Evolutionary conservation across 2,113 vertebrate species (phyloP).

Genomic region (Talpa occidentalis): DNA sequence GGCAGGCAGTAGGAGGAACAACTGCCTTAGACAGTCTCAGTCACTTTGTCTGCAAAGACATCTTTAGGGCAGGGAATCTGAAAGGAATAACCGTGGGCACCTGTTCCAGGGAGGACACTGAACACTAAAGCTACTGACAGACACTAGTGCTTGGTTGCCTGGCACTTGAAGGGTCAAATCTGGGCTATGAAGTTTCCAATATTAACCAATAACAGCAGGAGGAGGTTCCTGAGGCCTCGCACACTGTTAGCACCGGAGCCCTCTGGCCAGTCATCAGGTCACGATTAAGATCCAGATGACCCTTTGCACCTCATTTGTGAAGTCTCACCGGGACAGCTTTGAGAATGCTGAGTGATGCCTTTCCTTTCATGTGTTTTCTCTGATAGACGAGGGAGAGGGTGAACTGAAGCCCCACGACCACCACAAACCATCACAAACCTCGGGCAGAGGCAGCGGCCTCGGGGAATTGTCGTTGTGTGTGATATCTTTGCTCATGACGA

Average conservation of each 20-base stretch:
- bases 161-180: background rate
- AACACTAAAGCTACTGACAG: rapidly evolving
- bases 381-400: background rate
- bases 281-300: background rate
- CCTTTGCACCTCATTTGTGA: background rate
- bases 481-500: no score
- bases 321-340: background rate
- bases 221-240: background rate
- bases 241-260: background rate
- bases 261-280: background rate
- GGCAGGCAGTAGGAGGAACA: background rate
- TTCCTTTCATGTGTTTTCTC: background rate
- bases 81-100: rapidly evolving
- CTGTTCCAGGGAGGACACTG: background rate
- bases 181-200: no score
- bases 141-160: background rate
- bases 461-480: background rate
- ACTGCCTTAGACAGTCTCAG: background rate
- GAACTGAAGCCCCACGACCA: background rate
- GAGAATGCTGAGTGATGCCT: background rate
- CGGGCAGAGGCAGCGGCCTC: background rate
- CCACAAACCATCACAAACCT: background rate
- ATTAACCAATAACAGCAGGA: background rate
- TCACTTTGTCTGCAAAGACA: background rate
- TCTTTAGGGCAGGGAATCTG: background rate